A percentile compares a stretch with the other conserved stretches of the same genome.
Evolutionary conservation across 2,113 vertebrate species (phyloP).

Genomic region (Xenotilapia longispinis): DNA sequence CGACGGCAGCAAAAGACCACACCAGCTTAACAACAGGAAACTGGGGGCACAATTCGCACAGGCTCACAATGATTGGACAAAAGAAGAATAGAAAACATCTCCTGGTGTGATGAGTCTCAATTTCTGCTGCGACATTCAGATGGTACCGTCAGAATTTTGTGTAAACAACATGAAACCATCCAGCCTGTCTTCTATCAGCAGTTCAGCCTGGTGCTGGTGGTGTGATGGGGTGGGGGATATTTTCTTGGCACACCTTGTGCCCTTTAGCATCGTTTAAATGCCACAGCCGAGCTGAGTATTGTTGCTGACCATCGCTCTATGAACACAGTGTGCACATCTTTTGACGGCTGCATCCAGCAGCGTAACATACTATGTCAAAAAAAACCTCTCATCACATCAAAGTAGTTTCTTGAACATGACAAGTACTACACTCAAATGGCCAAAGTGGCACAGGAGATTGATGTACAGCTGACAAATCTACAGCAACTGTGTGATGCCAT

Average conservation of each 20-base stretch:
- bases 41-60: accelerated
- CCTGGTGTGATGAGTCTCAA: not conserved
- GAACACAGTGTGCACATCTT: not conserved
- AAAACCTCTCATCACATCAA: not conserved
- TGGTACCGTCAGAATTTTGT: not conserved
- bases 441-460: not conserved
- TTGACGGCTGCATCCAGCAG: not conserved
- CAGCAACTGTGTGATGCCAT: not conserved
- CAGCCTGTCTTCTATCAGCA: not conserved
- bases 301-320: not conserved
- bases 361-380: not conserved
- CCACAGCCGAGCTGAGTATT: not conserved
- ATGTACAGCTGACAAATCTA: not conserved
- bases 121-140: not conserved
- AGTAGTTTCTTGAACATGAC: not conserved
- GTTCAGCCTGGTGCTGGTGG: not conserved
- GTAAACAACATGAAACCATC: not conserved
- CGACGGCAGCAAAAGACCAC: not conserved
- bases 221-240: not conserved
- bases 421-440: not conserved
- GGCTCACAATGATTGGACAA: not conserved
- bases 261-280: accelerated
- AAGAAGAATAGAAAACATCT: not conserved
- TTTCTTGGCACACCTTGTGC: not conserved
- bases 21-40: not conserved